phyloP scores from a whole-genome alignment of 2,888 invertebrate genomes.

The Melanostoma mellinum region DNA sequence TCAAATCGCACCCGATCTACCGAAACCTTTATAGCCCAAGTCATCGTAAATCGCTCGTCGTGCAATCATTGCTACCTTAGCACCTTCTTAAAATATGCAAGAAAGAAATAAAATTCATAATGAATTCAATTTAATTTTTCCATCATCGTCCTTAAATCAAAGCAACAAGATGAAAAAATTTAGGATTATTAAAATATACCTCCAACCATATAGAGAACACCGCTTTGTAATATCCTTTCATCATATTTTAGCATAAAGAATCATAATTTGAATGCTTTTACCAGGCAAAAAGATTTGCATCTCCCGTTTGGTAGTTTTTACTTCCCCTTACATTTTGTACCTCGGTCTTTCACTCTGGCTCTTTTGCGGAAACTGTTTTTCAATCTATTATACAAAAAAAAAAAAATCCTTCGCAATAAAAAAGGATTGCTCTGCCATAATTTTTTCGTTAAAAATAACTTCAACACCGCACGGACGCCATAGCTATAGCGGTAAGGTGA shows the following conservation, averaged over 20 bases:
- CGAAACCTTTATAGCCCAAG: slow-evolving; percentile 1
- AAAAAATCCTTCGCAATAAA: slow-evolving; percentile 2
- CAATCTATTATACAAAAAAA: slow-evolving; percentile 3
- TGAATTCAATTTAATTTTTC: slow-evolving; percentile 65
- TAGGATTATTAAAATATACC: slow-evolving; percentile 67
- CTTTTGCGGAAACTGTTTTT: background rate
- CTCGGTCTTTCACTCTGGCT: slow-evolving; percentile 9
- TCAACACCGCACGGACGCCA: background rate
- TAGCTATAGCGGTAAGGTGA: background rate
- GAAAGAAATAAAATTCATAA: slow-evolving; percentile 56
- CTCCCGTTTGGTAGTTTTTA: background rate
- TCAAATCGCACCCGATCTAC: slow-evolving; percentile 28
- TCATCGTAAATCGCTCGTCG: background rate
- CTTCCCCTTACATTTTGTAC: slow-evolving; percentile 15
- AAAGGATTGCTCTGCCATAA: slow-evolving; percentile 14
- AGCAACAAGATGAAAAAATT: slow-evolving; percentile 22
- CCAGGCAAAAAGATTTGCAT: slow-evolving; percentile 57
- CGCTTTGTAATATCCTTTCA: slow-evolving; percentile 70
- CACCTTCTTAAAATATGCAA: slow-evolving; percentile 59
- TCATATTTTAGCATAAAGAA: slow-evolving; percentile 67
- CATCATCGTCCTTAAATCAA: slow-evolving; percentile 22
- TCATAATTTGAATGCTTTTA: slow-evolving; percentile 69
- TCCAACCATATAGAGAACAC: slow-evolving; percentile 52
- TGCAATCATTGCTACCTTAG: slow-evolving; percentile 56
- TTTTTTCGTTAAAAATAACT: slow-evolving; percentile 8